phyloP scores from a whole-genome alignment of 2,888 invertebrate species.

The Copidosoma aretas region DNA sequence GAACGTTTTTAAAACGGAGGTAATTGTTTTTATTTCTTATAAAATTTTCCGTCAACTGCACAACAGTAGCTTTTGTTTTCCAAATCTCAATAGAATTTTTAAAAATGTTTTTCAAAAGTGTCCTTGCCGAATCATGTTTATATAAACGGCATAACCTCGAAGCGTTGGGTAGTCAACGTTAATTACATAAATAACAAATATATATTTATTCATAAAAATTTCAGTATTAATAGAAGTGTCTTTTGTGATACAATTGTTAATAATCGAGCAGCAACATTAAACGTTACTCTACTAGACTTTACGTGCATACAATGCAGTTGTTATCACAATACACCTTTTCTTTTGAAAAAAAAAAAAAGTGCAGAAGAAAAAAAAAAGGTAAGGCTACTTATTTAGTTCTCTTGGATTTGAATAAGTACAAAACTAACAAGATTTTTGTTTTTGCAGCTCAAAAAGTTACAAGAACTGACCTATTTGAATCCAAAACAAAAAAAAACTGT shows the following conservation, averaged over 20 bases:
- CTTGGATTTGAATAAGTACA: background rate
- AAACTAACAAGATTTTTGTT: background rate
- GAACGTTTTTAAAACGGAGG: slow-evolving; percentile 45
- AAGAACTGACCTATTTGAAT: slow-evolving; percentile 66
- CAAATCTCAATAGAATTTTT: too few species aligned
- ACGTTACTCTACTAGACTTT: slow-evolving; percentile 15
- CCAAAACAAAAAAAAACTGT: slow-evolving; percentile 65
- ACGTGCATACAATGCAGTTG: slow-evolving; percentile 24
- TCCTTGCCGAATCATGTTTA: too few species aligned
- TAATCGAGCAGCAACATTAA: slow-evolving; percentile 33
- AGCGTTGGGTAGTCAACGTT: too few species aligned
- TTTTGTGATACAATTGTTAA: slow-evolving; percentile 34
- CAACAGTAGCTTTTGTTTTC: too few species aligned
- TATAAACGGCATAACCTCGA: too few species aligned
- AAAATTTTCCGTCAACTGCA: too few species aligned
- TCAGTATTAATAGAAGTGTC: slow-evolving; percentile 37
- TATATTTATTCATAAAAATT: slow-evolving; percentile 9
- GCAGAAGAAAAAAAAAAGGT: slow-evolving; percentile 63
- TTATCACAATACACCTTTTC: slow-evolving; percentile 59
- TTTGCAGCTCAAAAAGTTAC: slow-evolving; percentile 39
- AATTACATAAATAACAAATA: slow-evolving; percentile 25
- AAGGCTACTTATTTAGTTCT: slow-evolving; percentile 30
- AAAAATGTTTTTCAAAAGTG: too few species aligned
- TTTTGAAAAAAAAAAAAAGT: slow-evolving; percentile 69
- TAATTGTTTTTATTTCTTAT: slow-evolving; percentile 41